Conservation (phyloP, 2,888 invertebrate genomes). For the Protodeltote pygarga region DNA sequence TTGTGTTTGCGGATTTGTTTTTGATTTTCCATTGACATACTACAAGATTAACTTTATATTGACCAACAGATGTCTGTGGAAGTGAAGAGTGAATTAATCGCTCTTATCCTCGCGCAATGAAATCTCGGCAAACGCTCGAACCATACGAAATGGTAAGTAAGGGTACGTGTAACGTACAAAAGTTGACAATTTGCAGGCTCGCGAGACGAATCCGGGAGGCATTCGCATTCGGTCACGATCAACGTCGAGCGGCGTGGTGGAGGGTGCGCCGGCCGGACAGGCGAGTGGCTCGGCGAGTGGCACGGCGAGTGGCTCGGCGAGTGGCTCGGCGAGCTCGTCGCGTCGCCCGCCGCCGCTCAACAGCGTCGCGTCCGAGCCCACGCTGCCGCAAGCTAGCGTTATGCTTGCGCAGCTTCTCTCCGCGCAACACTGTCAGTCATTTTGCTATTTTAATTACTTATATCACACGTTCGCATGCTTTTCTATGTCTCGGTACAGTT, state of each 20-base stretch:
- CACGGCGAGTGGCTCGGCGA: conserved; percentile 42
- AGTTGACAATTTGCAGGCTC: conserved; percentile 62
- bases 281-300: conserved; percentile 56
- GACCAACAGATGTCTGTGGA: conserved; percentile 64
- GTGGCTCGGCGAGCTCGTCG: conserved; percentile 66
- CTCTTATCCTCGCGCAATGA: conserved; percentile 57
- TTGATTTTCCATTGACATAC: conserved; percentile 45
- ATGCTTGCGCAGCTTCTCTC: conserved; percentile 94
- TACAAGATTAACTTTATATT: conserved; percentile 63
- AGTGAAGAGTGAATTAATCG: conserved; percentile 59
- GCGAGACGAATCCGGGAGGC: conserved; percentile 64
- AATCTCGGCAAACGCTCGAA: conserved; percentile 52
- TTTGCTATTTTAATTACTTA: conserved; percentile 34
- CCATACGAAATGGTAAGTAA: conserved; percentile 54
- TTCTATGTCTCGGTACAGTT: conserved; percentile 10
- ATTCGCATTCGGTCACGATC: conserved; percentile 77
- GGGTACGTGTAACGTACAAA: conserved; percentile 51
- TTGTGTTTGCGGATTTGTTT: conserved; percentile 36
- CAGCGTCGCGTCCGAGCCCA: conserved; percentile 92
- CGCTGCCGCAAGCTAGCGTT: conserved; percentile 90
- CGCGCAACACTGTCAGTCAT: conserved; percentile 87
- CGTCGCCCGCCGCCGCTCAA: conserved; percentile 88
- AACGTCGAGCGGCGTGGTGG: conserved; percentile 81
- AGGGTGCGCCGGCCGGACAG: conserved; percentile 83
- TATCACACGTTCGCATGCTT: conserved; percentile 14